Evolutionary conservation across 2,797 vertebrate species (phyloP).

Genomic region (Liasis olivaceus): DNA sequence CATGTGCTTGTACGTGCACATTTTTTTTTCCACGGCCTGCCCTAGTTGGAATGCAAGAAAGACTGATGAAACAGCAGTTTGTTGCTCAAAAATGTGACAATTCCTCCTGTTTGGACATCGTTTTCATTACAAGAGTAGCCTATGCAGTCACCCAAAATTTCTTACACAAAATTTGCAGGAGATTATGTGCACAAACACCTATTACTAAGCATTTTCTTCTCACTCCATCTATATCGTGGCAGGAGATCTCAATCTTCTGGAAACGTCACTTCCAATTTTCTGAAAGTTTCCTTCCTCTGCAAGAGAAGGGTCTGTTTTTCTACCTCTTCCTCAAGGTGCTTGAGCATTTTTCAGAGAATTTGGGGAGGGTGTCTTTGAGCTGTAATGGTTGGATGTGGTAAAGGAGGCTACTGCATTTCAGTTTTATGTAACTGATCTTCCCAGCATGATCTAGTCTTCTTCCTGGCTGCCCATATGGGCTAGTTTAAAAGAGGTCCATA

Average conservation of each 20-base stretch:
- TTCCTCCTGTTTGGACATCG: background rate
- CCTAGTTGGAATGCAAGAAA: slow-evolving; percentile 54
- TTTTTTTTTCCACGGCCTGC: background rate
- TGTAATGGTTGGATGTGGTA: background rate
- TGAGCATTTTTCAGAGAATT: background rate
- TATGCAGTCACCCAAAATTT: background rate
- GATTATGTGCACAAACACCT: background rate
- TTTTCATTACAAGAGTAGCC: background rate
- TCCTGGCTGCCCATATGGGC: background rate
- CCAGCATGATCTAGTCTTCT: background rate
- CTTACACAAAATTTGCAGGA: background rate
- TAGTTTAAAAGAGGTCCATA: background rate
- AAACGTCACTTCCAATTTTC: background rate
- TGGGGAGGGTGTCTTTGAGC: background rate
- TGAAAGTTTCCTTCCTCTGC: background rate
- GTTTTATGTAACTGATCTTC: background rate
- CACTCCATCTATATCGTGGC: background rate
- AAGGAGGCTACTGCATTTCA: background rate
- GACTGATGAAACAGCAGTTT: slow-evolving; percentile 50
- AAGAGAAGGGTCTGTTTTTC: background rate
- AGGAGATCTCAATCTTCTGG: background rate
- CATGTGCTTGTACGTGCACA: slow-evolving; percentile 8
- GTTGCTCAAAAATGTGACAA: slow-evolving; percentile 13
- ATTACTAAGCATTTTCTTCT: background rate
- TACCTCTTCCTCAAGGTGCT: background rate